Percentiles rank a stretch among this genome's conserved stretches.
Evolutionary conservation across 2,888 invertebrate species (phyloP).

Genomic region (Tillus elongatus): DNA sequence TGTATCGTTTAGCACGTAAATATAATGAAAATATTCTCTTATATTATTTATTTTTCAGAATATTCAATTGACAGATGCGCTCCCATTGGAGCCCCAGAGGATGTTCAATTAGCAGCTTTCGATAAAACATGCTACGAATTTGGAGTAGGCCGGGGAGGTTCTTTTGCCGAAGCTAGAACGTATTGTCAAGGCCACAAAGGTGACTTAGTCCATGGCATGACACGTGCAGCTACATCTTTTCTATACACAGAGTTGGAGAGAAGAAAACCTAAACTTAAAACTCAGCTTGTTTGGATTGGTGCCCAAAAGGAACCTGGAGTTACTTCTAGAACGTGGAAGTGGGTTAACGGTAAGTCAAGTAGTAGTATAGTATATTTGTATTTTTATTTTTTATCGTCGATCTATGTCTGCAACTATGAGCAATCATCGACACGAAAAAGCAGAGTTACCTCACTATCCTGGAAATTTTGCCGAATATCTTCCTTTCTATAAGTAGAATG

Average conservation of each 20-base stretch:
- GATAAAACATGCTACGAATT: conserved; percentile 84
- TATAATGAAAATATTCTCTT: no score
- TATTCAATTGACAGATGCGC: conserved; percentile 79
- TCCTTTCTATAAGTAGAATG: no score
- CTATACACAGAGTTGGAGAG: conserved; percentile 72
- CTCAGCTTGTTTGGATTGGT: conserved; percentile 85
- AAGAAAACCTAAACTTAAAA: conserved; percentile 67
- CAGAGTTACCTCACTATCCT: no score
- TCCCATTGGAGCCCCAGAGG: conserved; percentile 63
- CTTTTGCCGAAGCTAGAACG: conserved; percentile 69
- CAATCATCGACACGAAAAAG: no score
- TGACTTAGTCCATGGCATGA: conserved; percentile 61
- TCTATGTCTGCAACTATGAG: no score
- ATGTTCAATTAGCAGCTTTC: conserved; percentile 73
- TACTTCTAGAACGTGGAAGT: conserved; percentile 77
- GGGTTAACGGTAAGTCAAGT: conserved; percentile 84
- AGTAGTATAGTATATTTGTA: no score
- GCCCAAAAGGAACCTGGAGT: conserved; percentile 80
- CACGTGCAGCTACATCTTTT: conserved; percentile 49
- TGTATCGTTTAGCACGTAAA: no score
- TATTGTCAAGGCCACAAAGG: conserved; percentile 62
- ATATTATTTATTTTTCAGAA: conserved; percentile 46
- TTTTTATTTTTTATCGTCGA: not conserved
- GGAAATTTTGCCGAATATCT: no score
- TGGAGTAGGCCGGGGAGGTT: conserved; percentile 69